Conservation (phyloP, 2,797 vertebrate species). For the Bovichtus variegatus region DNA sequence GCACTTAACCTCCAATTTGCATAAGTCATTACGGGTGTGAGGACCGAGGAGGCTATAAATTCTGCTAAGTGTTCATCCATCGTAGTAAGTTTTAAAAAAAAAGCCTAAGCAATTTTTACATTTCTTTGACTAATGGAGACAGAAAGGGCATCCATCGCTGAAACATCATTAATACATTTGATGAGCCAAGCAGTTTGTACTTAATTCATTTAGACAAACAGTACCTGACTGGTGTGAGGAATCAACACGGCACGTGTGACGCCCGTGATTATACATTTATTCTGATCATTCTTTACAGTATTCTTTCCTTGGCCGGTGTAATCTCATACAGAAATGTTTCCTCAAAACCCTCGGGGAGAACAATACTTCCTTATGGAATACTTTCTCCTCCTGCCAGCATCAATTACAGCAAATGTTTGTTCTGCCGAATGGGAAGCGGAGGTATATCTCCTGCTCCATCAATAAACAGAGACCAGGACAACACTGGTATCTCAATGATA, state of each 20-base stretch:
- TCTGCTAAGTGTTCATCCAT: slow-evolving; percentile 77
- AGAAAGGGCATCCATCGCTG: slow-evolving; percentile 57
- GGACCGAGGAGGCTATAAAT: slow-evolving; percentile 79
- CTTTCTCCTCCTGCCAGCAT: slow-evolving; percentile 62
- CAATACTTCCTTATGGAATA: slow-evolving; percentile 42
- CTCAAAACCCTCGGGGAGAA: slow-evolving; percentile 40
- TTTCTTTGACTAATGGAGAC: slow-evolving; percentile 81
- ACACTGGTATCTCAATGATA: slow-evolving; percentile 50
- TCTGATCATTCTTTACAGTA: slow-evolving; percentile 2
- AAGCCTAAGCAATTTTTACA: slow-evolving; percentile 75
- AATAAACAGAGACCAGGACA: slow-evolving; percentile 68
- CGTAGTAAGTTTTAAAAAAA: slow-evolving; percentile 73
- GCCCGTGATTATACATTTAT: slow-evolving; percentile 9
- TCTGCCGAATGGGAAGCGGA: slow-evolving; percentile 50
- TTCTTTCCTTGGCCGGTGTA: slow-evolving; percentile 10
- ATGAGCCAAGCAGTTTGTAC: slow-evolving; percentile 67
- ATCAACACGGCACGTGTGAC: too few species aligned
- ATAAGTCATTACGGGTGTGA: slow-evolving; percentile 83
- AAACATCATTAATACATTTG: slow-evolving; percentile 66
- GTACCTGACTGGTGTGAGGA: slow-evolving; percentile 29
- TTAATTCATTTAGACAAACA: slow-evolving; percentile 42
- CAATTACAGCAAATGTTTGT: slow-evolving; percentile 75
- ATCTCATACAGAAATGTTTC: slow-evolving; percentile 24
- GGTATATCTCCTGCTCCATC: slow-evolving; percentile 55
- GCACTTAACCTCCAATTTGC: slow-evolving; percentile 85